These are phyloP conservation scores for Lycopodina hypogea DNA, from an alignment of 37 sponge, comb jelly and placozoan genomes.

Conservation along the genomic window DNA sequence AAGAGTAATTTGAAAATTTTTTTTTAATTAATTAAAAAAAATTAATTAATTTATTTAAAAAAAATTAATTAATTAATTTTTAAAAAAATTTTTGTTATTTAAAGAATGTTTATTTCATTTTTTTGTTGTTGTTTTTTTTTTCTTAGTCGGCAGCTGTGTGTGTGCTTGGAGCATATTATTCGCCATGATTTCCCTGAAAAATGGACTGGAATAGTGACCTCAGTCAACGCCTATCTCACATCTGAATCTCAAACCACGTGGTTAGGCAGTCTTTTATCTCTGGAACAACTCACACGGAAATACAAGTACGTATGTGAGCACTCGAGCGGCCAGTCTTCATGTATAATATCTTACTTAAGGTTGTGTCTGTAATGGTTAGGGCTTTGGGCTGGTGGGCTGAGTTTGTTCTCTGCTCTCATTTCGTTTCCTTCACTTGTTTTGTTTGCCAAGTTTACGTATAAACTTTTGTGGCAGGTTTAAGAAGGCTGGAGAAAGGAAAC, in stretches of 20 bases:
- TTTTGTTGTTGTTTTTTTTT: too few relatives aligned
- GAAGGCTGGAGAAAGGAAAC: slow-evolving; percentile 56
- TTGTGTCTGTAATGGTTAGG: too few relatives aligned
- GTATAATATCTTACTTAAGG: too few relatives aligned
- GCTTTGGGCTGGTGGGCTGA: too few relatives aligned
- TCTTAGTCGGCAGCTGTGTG: slow-evolving; percentile 77
- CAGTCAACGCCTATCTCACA: slow-evolving; percentile 54
- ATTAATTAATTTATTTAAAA: neutral
- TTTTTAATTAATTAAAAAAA: too few relatives aligned
- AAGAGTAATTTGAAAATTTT: too few relatives aligned
- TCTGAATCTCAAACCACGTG: slow-evolving; percentile 60
- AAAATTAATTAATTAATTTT: neutral
- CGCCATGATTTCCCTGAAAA: slow-evolving; percentile 77
- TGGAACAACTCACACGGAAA: slow-evolving; percentile 76
- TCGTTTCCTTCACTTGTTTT: too few relatives aligned
- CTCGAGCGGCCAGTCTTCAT: too few relatives aligned
- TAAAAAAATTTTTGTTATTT: neutral
- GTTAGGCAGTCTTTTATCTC: slow-evolving; percentile 56
- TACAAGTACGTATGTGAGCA: slow-evolving; percentile 56
- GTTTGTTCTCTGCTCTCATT: too few relatives aligned
- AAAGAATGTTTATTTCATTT: too few relatives aligned
- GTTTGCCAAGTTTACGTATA: too few relatives aligned
- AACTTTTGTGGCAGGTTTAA: slow-evolving; percentile 50
- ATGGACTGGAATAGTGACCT: slow-evolving; percentile 73
- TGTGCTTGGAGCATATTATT: slow-evolving; percentile 76